Base-by-base conservation (phyloP, 2,113 vertebrate species). In the Takifugu bimaculatus region DNA sequence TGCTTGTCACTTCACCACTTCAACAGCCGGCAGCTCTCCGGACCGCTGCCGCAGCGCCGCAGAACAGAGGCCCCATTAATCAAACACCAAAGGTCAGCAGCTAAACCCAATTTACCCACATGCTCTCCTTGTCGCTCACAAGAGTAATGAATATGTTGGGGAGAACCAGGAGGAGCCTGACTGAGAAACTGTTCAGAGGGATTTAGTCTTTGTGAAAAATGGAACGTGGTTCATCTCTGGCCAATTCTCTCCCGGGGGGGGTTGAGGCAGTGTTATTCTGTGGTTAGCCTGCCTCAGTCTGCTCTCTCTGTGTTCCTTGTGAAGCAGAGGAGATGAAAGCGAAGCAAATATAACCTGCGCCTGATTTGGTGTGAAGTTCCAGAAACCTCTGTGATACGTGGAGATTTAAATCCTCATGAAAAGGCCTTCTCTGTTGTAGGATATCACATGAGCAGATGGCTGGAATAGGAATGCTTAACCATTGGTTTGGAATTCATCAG, bases 101-200 rank as follows among this genome's bases (percentile, higher is more conserved):
- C 86, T 88, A 90, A 91, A 91, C 83, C 87, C 87, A 88, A 88
- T 90, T 90, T 90, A 83, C 76, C 87, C 79, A 58, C 72, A 63
- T 70, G 80, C 78, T 83, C 85, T 69, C 72, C 73, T 70, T 85
- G 85, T 85, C 81, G 63, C 82, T 84, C 87, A 80, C 83, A 85
- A 78, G 82, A 87, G 78, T 87, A 87, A 90, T 87, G 83, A 88
- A 89, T 82, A 81, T 69, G 74, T 87, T 81, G 81, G 78, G 74
- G 80, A 12, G n/a, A 71, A 76, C 61, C 57, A 60, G 64, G 65
- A 85, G 69, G 65, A 77, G 68, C 70, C 64, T 63, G 61, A 69
- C 75, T 68, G 66, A 83, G 66, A 72, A 80, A 74, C 6, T 32
- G 65, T 71, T 60, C 52, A 49, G 15, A 63, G 49, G 42, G 58